Evolutionary conservation across 2,113 vertebrate species (phyloP).

Genomic region (Pseudolaguvia tuberculata): DNA sequence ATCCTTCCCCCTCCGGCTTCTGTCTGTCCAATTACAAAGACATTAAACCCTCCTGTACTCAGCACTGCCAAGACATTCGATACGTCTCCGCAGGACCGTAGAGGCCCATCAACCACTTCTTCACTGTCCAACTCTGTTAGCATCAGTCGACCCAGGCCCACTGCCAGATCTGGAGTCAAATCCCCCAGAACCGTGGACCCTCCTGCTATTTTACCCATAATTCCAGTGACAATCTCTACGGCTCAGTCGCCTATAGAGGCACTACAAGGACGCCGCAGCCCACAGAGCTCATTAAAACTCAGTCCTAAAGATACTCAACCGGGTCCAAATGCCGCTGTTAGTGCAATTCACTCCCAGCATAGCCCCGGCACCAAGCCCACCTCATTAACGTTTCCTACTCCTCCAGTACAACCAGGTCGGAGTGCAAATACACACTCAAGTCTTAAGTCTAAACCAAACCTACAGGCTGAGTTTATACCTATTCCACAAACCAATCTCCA

Average conservation of each 20-base stretch:
- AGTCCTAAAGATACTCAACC: slow-evolving; percentile 18
- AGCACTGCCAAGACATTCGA: slow-evolving; percentile 11
- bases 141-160: slow-evolving; percentile 68
- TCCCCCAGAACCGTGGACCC: slow-evolving; percentile 50
- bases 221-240: slow-evolving; percentile 53
- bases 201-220: slow-evolving; percentile 61
- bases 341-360: background rate
- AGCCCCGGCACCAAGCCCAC: slow-evolving; percentile 9
- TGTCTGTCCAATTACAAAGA: slow-evolving; percentile 15
- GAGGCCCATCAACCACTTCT: background rate
- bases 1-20: slow-evolving; percentile 34
- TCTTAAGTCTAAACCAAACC: slow-evolving; percentile 21
- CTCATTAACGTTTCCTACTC: slow-evolving; percentile 15
- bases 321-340: background rate
- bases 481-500: slow-evolving; percentile 37
- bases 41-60: slow-evolving; percentile 36
- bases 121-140: slow-evolving; percentile 38
- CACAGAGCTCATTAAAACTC: slow-evolving; percentile 52
- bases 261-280: slow-evolving; percentile 44
- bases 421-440: slow-evolving; percentile 40
- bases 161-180: slow-evolving; percentile 56
- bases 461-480: slow-evolving; percentile 2
- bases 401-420: slow-evolving; percentile 19
- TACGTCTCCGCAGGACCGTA: slow-evolving; percentile 5
- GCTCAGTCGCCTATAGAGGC: slow-evolving; percentile 52